Base-by-base conservation (phyloP, 2,888 invertebrate genomes). In the Proisotoma minuta region DNA sequence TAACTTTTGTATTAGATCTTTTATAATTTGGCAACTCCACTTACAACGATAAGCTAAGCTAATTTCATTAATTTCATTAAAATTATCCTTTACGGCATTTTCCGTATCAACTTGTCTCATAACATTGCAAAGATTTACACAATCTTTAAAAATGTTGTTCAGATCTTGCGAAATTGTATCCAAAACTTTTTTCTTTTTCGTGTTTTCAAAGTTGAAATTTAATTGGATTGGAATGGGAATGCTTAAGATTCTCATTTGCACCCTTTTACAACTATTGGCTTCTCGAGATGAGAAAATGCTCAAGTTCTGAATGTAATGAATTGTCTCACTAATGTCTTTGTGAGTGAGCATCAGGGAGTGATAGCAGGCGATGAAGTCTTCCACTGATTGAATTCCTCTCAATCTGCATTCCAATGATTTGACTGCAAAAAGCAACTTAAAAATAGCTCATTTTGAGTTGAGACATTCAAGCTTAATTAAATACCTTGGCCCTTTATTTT, bases 281-380 rank as follows among this genome's bases (percentile, higher is more conserved):
- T 18, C 43, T 12, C 43, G 43, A 4, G 43, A 43, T 5, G 29
- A 12, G 3, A 5, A 22, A 18, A 54, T 29, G 39, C 53, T 54
- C 5, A 3, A 54, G n/a, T 54, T 29, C 22, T 54, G 53, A 5
- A 54, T 20, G 2, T 15, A 34, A 15, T 54, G 53, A 20, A 54
- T 20, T 4, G 39, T 23, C 12, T 54, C 53, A 2, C 39, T 12
- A 20, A 54, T 22, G 15, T 22, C 39, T 8, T 29, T 34, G 3
- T 54, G 53, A 22, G 39, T 54, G 8, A 18, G 20, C 12, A 34
- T 15, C 8, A 54, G 23, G 20, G 27, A 27, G 3, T 54, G 4
- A 29, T 5, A 39, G 23, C 3, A 20, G 18, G 24, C 20, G 5
- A 54, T 22, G 39, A 20, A 18, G 23, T 54, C 39, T 34, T 54